Evolutionary conservation across 2,113 vertebrate genomes (phyloP).

Genomic region (Spheniscus mendiculus): DNA sequence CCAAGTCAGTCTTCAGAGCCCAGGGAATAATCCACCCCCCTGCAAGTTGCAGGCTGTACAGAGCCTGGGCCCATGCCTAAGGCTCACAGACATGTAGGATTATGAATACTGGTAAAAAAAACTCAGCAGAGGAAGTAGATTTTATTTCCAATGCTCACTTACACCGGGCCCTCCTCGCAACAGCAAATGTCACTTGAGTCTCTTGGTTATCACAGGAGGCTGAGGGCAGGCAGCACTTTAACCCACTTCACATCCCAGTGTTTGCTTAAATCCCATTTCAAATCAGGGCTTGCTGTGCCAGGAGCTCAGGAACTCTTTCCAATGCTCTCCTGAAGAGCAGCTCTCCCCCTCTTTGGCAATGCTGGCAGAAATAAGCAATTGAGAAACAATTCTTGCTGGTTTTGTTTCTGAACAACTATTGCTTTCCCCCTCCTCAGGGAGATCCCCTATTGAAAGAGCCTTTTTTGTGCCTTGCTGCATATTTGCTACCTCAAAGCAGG

Average conservation of each 20-base stretch:
- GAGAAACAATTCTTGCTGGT: neutral
- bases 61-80: neutral
- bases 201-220: neutral
- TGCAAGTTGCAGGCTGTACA: neutral
- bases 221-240: neutral
- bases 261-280: neutral
- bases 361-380: neutral
- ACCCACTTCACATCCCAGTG: neutral
- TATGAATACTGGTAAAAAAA: neutral
- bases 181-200: neutral
- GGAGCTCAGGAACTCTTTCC: neutral
- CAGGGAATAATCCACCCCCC: neutral
- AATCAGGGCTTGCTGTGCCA: neutral
- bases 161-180: accelerated
- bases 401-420: neutral
- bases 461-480: neutral
- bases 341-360: neutral
- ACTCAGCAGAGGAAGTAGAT: neutral
- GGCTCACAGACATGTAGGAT: neutral
- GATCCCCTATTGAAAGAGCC: neutral
- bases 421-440: neutral
- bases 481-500: neutral
- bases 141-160: neutral
- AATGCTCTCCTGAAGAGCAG: neutral
- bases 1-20: neutral